Base-by-base conservation (phyloP, 1,140 invertebrate species). In the Caerostris extrusa region DNA sequence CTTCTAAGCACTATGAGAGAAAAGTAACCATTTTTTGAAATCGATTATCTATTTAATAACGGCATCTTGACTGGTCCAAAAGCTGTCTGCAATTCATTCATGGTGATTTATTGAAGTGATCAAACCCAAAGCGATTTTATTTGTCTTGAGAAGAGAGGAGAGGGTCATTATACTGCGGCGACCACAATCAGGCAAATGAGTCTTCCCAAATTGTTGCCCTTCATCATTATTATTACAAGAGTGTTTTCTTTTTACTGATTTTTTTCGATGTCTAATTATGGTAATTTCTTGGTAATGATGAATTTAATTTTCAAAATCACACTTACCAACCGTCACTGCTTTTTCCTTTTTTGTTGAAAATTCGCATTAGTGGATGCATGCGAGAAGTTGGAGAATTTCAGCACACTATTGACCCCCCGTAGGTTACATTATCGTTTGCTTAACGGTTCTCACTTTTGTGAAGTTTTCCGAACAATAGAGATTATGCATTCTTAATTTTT, bases 181-280 rank as follows among this genome's bases (percentile, higher is more conserved):
- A 12, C 34, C 12, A 77, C 71, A 77, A 77, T 77, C 71, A 77
- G 53, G 71, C 71, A 77, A 77, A 77, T 77, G 71, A 50, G 71
- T 77, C 50, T 77, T 77, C 71, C 71, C 50, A 77, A 77, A 50
- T 77, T 19, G 50, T 77, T 19, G 34, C 61, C 12, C 71, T 50
- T 34, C 3, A 5, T 77, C 71, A 77, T 77, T 50, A 77, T 77
- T 53, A 34, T 50, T 77, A 7, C 50, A 77, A 53, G 71, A 77
- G 71, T 5, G 53, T 50, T 77, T 77, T 77, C 71, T 77, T 77
- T 34, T 77, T 77, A 53, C 71, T 77, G 53, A 77, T 77, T 77
- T 77, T 77, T 77, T 77, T 34, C 71, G 71, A 77, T 77, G 71
- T 77, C 71, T 77, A 77, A 77, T 77, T 77, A 77, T 77, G 71